A percentile compares a stretch with the other conserved stretches of the same genome.
Conservation (phyloP, 2,113 vertebrate species). For the Origma solitaria region DNA sequence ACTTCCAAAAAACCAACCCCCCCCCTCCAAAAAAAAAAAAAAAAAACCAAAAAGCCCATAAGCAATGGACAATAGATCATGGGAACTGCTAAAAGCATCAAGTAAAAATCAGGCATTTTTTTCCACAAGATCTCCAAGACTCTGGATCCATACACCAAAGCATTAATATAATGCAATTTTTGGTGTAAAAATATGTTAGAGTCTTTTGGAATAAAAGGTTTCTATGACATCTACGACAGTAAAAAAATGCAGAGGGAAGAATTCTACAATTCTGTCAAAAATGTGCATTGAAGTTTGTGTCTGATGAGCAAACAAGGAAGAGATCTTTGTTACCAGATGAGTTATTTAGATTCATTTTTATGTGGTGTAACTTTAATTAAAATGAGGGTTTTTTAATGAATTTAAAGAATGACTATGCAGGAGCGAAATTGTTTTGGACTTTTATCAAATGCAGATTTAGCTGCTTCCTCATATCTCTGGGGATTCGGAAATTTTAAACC, state of each 20-base stretch:
- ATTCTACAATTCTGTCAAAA: neutral
- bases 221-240: neutral
- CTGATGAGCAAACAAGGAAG: neutral
- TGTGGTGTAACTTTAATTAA: neutral
- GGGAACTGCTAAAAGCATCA: conserved; percentile 1
- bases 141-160: neutral
- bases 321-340: neutral
- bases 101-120: neutral
- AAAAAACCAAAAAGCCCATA: neutral
- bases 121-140: neutral
- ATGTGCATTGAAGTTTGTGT: neutral
- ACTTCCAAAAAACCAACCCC: too few relatives aligned
- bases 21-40: neutral
- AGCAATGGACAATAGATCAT: neutral
- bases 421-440: neutral
- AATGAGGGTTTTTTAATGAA: neutral
- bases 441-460: neutral
- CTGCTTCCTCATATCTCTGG: neutral
- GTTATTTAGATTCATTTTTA: neutral
- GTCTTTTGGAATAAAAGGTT: neutral
- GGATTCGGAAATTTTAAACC: conserved; percentile 15
- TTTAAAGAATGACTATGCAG: neutral
- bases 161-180: neutral
- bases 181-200: neutral
- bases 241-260: neutral